Evolutionary conservation across 2,888 invertebrate genomes (phyloP).

Genomic region (Acanthosoma haemorrhoidale): DNA sequence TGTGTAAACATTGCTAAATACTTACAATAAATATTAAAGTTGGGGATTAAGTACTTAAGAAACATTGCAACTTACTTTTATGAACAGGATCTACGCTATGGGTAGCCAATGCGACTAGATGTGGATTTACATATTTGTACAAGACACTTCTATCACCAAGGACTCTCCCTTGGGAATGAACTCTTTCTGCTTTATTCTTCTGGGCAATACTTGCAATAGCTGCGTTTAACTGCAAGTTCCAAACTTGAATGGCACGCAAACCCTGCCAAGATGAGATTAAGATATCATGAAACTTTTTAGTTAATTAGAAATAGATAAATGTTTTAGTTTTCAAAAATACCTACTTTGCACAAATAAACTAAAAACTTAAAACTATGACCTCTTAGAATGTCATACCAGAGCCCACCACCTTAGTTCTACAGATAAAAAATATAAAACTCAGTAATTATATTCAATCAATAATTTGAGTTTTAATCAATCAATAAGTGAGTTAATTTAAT

Average conservation of each 20-base stretch:
- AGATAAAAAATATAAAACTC: no score
- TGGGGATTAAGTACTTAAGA: not conserved
- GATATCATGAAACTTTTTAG: no score
- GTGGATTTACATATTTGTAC: slow-evolving; percentile 98
- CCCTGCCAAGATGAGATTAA: slow-evolving; percentile 46
- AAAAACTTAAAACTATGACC: no score
- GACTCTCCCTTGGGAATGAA: slow-evolving; percentile 93
- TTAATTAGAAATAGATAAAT: no score
- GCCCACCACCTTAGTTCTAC: no score
- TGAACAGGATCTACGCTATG: slow-evolving; percentile 68
- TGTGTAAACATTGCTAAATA: not conserved
- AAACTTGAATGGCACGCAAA: slow-evolving; percentile 59
- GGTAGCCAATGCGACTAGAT: slow-evolving; percentile 81
- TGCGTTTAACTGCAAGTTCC: slow-evolving; percentile 66
- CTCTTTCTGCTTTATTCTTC: slow-evolving; percentile 65
- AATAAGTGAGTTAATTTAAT: no score
- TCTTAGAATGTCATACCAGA: no score
- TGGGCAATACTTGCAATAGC: slow-evolving; percentile 58
- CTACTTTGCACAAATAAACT: no score
- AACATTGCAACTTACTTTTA: slow-evolving; percentile 64
- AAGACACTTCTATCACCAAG: slow-evolving; percentile 92
- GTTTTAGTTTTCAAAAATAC: no score
- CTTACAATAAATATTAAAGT: not conserved
- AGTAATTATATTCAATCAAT: no score
- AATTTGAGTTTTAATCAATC: no score